Conservation (phyloP, 2,888 invertebrate genomes). For the Gastrophysa polygoni region DNA sequence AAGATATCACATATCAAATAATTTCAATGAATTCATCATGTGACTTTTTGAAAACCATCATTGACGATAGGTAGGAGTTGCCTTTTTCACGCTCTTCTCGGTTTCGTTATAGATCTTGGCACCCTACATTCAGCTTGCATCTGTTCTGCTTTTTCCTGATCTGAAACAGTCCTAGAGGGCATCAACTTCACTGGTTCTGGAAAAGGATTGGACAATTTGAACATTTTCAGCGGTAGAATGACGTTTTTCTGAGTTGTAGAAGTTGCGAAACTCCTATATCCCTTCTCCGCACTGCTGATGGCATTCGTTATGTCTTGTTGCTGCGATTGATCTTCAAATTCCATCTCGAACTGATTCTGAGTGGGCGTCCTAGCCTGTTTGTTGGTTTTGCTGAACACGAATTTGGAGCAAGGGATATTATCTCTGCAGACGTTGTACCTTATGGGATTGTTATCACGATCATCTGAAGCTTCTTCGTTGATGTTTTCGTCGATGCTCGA, state of each 20-base stretch:
- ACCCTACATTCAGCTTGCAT: conserved; percentile 49
- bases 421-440: conserved; percentile 31
- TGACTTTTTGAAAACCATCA: too few relatives aligned
- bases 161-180: conserved; percentile 53
- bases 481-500: neutral
- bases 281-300: conserved; percentile 13
- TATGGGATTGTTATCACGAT: neutral
- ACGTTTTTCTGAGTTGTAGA: conserved; percentile 52
- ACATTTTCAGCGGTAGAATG: conserved; percentile 50
- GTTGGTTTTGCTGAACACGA: conserved; percentile 24
- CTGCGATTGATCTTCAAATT: neutral
- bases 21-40: too few relatives aligned
- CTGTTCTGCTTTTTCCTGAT: conserved; percentile 55
- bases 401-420: conserved; percentile 15
- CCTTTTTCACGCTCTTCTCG: neutral
- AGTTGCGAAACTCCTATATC: conserved; percentile 44
- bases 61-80: too few relatives aligned
- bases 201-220: conserved; percentile 54
- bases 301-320: neutral
- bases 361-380: neutral
- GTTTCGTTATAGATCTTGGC: conserved; percentile 32
- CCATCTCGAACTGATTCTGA: neutral
- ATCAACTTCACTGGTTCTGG: conserved; percentile 55
- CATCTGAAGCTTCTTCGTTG: neutral
- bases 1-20: too few relatives aligned